Conservation (phyloP, 2,888 invertebrate genomes). For the Rotaria magnacalcarata region DNA sequence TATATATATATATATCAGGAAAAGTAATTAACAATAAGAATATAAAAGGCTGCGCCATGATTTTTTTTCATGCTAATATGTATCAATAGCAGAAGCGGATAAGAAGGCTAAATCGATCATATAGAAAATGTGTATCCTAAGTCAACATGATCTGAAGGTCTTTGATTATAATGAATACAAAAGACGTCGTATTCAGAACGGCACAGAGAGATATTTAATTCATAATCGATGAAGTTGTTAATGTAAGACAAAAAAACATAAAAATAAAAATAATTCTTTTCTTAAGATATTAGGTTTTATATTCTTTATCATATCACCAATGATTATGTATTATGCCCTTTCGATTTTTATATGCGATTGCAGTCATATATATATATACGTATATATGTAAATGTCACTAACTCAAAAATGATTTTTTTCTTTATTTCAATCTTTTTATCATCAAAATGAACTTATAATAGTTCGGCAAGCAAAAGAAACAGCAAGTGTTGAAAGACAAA, state of each 20-base stretch:
- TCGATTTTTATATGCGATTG: not conserved
- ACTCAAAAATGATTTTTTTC: not conserved
- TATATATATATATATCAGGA: not conserved
- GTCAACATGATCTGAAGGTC: not conserved
- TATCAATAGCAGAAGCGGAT: not conserved
- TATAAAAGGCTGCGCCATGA: not conserved
- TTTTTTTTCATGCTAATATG: not conserved
- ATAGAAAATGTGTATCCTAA: not conserved
- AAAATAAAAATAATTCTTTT: no score
- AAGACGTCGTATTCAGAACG: no score
- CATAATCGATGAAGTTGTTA: no score
- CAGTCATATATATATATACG: not conserved
- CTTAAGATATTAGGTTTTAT: not conserved
- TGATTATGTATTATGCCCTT: not conserved
- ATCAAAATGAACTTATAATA: not conserved
- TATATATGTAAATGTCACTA: not conserved
- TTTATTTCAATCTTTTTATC: not conserved
- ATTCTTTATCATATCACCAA: not conserved
- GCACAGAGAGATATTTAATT: no score
- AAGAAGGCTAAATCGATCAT: not conserved
- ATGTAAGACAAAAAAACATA: no score
- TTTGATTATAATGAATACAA: not conserved
- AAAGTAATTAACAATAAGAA: not conserved
- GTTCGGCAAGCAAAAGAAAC: not conserved
- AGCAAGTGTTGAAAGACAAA: slow-evolving; percentile 26